Base-by-base conservation (phyloP, 2,888 invertebrate genomes). In the Lissocephala sabroskyi region DNA sequence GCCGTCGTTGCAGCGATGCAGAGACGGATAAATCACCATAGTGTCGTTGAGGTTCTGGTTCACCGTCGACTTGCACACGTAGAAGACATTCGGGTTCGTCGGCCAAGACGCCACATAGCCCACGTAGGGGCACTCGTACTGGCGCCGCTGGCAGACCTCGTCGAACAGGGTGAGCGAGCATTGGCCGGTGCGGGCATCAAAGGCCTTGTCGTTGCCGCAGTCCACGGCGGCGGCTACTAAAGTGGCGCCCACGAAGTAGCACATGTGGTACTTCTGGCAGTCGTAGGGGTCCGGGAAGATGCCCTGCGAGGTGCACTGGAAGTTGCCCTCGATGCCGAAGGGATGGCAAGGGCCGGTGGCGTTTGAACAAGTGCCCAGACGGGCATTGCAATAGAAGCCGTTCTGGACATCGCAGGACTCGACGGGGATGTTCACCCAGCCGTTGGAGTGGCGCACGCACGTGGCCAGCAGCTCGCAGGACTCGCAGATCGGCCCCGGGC, bases 251-350 rank as follows among this genome's bases (percentile, higher is more conserved):
- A 81, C 80, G 51, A 81, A 80, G 45, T 83, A 82, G 45, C 84
- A 84, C 80, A 84, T 82, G 41, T 84, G 85, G 49, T 85, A 84
- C 45, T 79, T 81, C 59, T 84, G 84, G 41, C 84, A 84, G 47
- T 84, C 84, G 29, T 84, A 84, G 2, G 84, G 84, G 79, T 84
- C 84, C 1, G 85, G 84, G 28, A 83, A 84, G 13, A 83, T 67
- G 35, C 84, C 84, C 30, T 82, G 81, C 1, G 82, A 81, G 1
- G 83, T 84, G 59, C 84, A 84, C 29, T 82, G 83, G 16, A 84
- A 84, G 52, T 82, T 84, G 4, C 80, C 82, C 39, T 82, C 82
- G 41, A 81, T 79, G 2, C 83, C 84, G 28, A 84, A 81, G 0
- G 83, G 84, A 68, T 84, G 83, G 41, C 84, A 84, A 1, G 84